Base-by-base conservation (phyloP, 2,888 invertebrate species). In the Acrobasis suavella region DNA sequence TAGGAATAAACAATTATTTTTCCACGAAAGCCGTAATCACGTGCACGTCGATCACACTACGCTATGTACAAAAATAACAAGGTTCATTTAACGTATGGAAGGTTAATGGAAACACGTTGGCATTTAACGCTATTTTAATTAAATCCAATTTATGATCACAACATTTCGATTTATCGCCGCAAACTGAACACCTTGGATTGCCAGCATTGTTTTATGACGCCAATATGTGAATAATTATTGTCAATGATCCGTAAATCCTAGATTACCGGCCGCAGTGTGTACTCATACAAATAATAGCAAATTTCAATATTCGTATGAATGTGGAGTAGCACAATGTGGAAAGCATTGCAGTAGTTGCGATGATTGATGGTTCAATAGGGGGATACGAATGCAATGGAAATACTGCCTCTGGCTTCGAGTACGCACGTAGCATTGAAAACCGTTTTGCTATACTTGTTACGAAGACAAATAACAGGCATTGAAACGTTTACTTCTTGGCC, bases 101-200 rank as follows among this genome's bases (percentile, higher is more conserved):
- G 78, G 78, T 78, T 76, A 80, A 76, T 75, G 70, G 73, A 75
- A 77, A 70, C 67, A 71, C 65, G 67, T 73, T 81, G 78, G 71
- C 76, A 80, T 81, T 82, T 77, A 82, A 72, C 72, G 67, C 72
- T 71, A 71, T 68, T 78, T 78, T 76, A 76, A 78, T 78, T 79
- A 78, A 76, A 79, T 72, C 55, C 70, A 78, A 79, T 81, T 75
- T 74, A 74, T 75, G 69, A 77, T 75, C 67, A 69, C 64, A 67
- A 51, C 63, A 68, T 68, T 69, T 66, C 67, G 66, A 72, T 69
- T 68, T 66, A 64, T 66, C 61, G 62, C 68, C 50, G 60, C 55
- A 46, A 60, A 67, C 50, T 62, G 65, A 63, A 62, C 69, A 71
- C 74, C 70, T 74, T 69, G 62, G 66, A 70, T 70, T 64, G 64